phyloP scores from a whole-genome alignment of 2,797 vertebrate genomes.

The Rhabdomys pumilio region DNA sequence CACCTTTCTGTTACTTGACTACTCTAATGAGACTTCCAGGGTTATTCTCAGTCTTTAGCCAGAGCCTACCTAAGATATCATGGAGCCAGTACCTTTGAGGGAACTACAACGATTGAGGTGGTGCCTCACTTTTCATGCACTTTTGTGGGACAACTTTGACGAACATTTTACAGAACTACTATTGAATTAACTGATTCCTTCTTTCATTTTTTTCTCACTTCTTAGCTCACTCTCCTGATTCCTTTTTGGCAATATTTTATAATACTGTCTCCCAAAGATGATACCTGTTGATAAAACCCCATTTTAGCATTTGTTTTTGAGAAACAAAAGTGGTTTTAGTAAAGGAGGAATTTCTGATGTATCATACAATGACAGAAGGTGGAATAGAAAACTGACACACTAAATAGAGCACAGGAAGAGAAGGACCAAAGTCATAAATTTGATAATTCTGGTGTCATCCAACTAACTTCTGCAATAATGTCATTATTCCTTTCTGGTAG shows the following conservation, averaged over 20 bases:
- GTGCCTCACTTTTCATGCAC: rapidly evolving
- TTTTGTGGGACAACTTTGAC: neutral
- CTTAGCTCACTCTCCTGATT: too few species aligned
- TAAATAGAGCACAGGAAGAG: neutral
- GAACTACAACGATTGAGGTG: neutral
- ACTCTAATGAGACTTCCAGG: neutral
- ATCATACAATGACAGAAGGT: neutral
- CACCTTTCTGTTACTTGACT: neutral
- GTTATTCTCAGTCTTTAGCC: neutral
- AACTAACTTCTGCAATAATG: neutral
- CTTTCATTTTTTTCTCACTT: neutral
- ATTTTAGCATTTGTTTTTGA: neutral
- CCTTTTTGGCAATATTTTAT: neutral
- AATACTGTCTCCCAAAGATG: neutral
- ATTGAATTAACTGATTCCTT: neutral
- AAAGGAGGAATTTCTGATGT: neutral
- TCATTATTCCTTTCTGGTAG: neutral
- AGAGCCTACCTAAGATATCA: neutral
- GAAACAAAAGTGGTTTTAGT: neutral
- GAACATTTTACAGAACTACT: neutral
- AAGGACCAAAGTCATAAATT: neutral
- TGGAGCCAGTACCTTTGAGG: neutral
- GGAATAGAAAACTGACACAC: neutral
- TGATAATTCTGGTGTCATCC: neutral
- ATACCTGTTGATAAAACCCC: neutral